Conservation (phyloP, 2,888 invertebrate genomes). For the Drosophila multiciliata region DNA sequence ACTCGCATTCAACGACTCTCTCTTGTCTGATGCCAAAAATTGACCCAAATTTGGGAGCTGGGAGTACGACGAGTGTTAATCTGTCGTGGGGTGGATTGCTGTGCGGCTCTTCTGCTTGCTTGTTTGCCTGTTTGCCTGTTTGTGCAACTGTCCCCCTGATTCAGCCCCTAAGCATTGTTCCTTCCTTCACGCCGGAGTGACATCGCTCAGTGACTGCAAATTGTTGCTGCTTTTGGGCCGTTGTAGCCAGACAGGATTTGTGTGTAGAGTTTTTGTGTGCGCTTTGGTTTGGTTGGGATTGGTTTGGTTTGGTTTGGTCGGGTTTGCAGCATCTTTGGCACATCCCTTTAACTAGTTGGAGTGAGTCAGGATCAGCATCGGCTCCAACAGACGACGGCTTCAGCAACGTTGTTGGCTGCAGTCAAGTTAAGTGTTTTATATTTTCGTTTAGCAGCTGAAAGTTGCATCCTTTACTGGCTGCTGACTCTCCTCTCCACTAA, state of each 20-base stretch:
- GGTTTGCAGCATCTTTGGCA: constrained; percentile 49
- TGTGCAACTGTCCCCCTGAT: background rate
- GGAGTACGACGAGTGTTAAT: constrained; percentile 25
- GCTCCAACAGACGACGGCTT: background rate
- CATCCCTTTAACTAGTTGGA: constrained; percentile 38
- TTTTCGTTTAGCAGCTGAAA: constrained; percentile 81
- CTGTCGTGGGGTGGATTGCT: constrained; percentile 3
- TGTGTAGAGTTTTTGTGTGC: constrained; percentile 5
- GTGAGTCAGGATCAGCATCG: constrained; percentile 41
- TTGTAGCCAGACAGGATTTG: constrained; percentile 31
- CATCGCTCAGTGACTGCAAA: constrained; percentile 60
- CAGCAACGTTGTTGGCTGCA: constrained; percentile 26
- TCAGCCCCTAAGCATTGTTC: constrained; percentile 8
- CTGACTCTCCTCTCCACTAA: constrained; percentile 47
- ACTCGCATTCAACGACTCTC: constrained; percentile 26
- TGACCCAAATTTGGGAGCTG: constrained; percentile 70
- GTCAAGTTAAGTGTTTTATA: constrained; percentile 79
- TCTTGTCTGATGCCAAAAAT: constrained; percentile 68
- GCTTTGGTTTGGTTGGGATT: constrained; percentile 30
- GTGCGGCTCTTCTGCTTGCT: constrained; percentile 43
- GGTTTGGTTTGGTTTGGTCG: constrained; percentile 40
- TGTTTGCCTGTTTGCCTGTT: constrained; percentile 46
- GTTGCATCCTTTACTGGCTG: constrained; percentile 70
- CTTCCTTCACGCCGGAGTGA: constrained; percentile 25
- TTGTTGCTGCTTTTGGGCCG: constrained; percentile 52